Evolutionary conservation across 1,140 invertebrate genomes (phyloP), one percentile per base, ranked within the genome.

Genomic region (Lordiphosa mommai): DNA sequence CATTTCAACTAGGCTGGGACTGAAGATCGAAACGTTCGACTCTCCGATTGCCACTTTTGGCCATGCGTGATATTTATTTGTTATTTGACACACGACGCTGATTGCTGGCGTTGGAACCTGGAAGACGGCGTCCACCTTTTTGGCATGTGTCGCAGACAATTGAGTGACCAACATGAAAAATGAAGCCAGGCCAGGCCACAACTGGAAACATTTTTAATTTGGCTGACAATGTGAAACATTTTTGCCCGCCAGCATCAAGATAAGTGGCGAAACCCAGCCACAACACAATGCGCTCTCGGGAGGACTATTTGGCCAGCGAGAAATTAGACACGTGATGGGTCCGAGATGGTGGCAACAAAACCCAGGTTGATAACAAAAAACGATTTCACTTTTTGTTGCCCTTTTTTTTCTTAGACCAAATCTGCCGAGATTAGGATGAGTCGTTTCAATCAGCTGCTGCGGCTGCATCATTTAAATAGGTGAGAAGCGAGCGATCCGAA

Each of bases 1-100:
- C 65, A 80, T 74, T 58, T 55, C 61, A 82, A 82, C 68, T 59
- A 65, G 61, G 37, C 72, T 53, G 53, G 74, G 72, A 85, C 84
- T 84, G 77, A 51, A 53, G 43, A 80, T 70, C 76, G 53, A 73
- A 57, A 55, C 58, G 69, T 52, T 57, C 55, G 51, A 69, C 48
- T 69, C 72, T 74, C 72, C 80, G 80, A 86, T 76, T 86, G 74
- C 82, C 73, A 59, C 63, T 86, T 86, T 86, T 80, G 74, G 80
- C 60, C 82, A 85, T 86, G 71, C 74, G 74, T 86, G 80, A 76
- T 86, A 86, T 86, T 86, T 86, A 86, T 86, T 86, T 80, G 80
- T 86, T 86, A 86, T 85, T 72, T 86, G 80, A 80, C 74, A 76
- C 74, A 80, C 72, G 61, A 69, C 71, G 55, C 52, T 61, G 72